Conservation (phyloP, 2,888 invertebrate species). For the Sinopyrophorus schimmeli region DNA sequence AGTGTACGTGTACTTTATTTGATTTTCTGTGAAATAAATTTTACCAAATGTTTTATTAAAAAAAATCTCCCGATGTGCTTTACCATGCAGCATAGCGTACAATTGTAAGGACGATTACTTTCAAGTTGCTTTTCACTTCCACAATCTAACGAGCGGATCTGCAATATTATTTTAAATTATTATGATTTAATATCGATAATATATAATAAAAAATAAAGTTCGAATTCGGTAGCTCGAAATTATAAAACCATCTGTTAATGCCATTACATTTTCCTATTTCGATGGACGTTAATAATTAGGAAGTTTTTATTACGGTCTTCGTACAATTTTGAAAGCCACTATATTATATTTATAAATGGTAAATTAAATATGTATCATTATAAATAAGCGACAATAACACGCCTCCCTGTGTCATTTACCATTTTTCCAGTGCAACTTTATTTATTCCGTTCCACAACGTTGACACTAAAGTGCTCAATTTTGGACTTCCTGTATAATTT, state of each 20-base stretch:
- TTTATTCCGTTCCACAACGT: slow-evolving; percentile 36
- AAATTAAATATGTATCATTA: slow-evolving; percentile 50
- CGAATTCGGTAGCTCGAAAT: too few species aligned
- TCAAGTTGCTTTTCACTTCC: too few species aligned
- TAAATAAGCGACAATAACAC: slow-evolving; percentile 43
- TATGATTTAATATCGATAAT: too few species aligned
- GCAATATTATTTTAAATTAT: too few species aligned
- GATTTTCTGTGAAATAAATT: slow-evolving; percentile 32
- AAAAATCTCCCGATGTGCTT: slow-evolving; percentile 16
- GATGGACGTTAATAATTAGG: slow-evolving; percentile 40
- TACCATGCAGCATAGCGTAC: too few species aligned
- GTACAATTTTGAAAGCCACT: slow-evolving; percentile 38
- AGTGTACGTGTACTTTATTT: slow-evolving; percentile 33
- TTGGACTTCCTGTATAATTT: slow-evolving; percentile 45
- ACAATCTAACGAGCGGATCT: too few species aligned
- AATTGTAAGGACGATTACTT: too few species aligned
- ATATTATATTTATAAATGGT: slow-evolving; percentile 43
- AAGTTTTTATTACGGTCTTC: slow-evolving; percentile 40
- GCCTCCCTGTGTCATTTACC: slow-evolving; percentile 45
- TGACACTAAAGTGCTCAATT: slow-evolving; percentile 36
- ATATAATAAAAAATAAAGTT: too few species aligned
- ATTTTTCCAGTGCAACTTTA: slow-evolving; percentile 44
- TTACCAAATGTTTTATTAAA: slow-evolving; percentile 19
- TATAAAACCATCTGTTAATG: slow-evolving; percentile 41
- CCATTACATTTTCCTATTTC: slow-evolving; percentile 41